Base-by-base conservation (phyloP, 2,888 invertebrate genomes). In the Melangyna quadrimaculata region DNA sequence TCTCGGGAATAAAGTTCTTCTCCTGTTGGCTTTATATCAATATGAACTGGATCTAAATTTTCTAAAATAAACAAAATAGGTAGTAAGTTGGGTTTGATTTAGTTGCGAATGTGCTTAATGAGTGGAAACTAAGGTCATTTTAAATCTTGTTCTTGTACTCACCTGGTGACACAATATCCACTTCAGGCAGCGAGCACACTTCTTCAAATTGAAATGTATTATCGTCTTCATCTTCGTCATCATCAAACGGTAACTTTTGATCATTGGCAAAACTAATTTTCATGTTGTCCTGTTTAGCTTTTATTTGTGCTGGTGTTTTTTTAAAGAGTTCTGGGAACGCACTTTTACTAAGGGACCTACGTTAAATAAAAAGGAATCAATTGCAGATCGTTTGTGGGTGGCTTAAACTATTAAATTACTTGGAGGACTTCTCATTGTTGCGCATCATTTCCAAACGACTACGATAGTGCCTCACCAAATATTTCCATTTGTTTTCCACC, bases 401-500 rank as follows among this genome's bases (percentile, higher is more conserved):
- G n/a, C 2, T 17, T 6, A 48, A 24, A 5, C n/a, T n/a, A 24
- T 24, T 0, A 1, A 17, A 9, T 61, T 61, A 61, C 61, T 61
- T 61, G 0, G 22, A 4, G 14, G 22, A 2, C 8, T 37, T 24
- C 27, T 43, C 27, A 12, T 45, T 72, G 6, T 37, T 78, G 1
- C 73, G 80, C 9, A 80, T n/a, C 29, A 70, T 22, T 22, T 86
- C 86, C 57, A 80, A 51, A 6, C 78, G 77, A 35, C 37, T 51
- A 3, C 86, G 86, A 53, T 86, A 86, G 10, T 81, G 69, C 2
- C 81, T 81, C 3, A 86, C 35, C 10, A 86, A 27, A 14, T 73
- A 77, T 22, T 86, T 86, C 86, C 86, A 86, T 22, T 86, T 86
- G 37, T 81, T 86, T 22, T 77, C 86, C 3, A 86, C 73, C 3